Evolutionary conservation across 1,140 invertebrate species (phyloP).

Genomic region (Leguminivora glycinivorella): DNA sequence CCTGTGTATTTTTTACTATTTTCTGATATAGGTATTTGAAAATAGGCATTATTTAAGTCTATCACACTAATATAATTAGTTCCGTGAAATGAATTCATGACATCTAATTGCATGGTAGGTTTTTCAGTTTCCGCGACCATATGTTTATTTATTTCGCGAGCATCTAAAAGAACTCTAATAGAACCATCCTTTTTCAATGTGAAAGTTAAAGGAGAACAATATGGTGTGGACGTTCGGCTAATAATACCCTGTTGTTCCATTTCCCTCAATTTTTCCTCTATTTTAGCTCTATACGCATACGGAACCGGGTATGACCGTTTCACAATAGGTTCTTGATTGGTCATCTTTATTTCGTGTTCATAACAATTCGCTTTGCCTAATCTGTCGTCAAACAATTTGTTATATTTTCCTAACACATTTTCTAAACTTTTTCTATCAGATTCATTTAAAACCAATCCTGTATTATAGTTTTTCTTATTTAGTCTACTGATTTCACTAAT

Average conservation of each 20-base stretch:
- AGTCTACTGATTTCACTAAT: not conserved
- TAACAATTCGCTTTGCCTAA: slow-evolving; percentile 39
- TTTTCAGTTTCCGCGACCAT: slow-evolving; percentile 50
- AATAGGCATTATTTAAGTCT: too few relatives aligned
- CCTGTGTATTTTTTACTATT: too few relatives aligned
- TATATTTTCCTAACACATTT: not conserved
- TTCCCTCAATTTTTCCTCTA: slow-evolving; percentile 39
- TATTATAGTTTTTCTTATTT: not conserved
- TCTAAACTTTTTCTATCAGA: too few relatives aligned
- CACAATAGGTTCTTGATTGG: slow-evolving; percentile 35
- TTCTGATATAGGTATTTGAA: too few relatives aligned
- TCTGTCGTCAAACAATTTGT: slow-evolving; percentile 20
- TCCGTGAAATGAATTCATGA: slow-evolving; percentile 46
- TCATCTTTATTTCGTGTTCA: slow-evolving; percentile 44
- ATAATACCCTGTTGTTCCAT: slow-evolving; percentile 43
- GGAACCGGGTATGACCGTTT: slow-evolving; percentile 45
- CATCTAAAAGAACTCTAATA: slow-evolving; percentile 57
- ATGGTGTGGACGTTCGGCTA: slow-evolving; percentile 47
- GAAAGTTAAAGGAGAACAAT: slow-evolving; percentile 56
- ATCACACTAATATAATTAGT: slow-evolving; percentile 45
- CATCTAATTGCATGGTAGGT: slow-evolving; percentile 44
- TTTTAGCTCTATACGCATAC: slow-evolving; percentile 39
- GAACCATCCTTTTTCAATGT: too few relatives aligned
- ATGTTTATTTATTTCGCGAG: slow-evolving; percentile 49
- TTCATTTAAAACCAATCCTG: not conserved